phyloP scores from a whole-genome alignment of 2,888 invertebrate genomes.

The Eueremaeus valkanovi region DNA sequence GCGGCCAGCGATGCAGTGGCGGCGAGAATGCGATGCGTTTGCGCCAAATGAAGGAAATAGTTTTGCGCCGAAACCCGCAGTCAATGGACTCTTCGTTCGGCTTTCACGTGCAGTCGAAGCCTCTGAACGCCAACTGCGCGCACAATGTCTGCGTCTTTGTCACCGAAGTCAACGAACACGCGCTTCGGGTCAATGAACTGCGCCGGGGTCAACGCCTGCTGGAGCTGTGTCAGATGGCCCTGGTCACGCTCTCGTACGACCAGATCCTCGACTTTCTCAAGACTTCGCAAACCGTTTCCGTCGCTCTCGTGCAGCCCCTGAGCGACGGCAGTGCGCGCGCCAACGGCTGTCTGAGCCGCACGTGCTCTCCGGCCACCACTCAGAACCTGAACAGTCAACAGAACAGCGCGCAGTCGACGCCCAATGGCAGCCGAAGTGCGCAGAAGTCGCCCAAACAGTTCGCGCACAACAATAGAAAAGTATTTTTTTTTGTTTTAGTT shows the following conservation, averaged over 20 bases:
- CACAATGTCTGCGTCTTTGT: conserved; percentile 61
- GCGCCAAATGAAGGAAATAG: conserved; percentile 67
- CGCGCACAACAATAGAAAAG: no score
- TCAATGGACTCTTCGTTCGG: conserved; percentile 70
- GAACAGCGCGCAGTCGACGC: no score
- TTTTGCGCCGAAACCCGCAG: conserved; percentile 68
- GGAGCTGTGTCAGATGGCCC: conserved; percentile 84
- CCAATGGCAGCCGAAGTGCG: no score
- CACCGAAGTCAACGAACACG: conserved; percentile 49
- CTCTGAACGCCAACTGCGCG: conserved; percentile 79
- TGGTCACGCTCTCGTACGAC: conserved; percentile 81
- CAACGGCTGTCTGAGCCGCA: background rate
- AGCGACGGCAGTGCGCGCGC: conserved; percentile 64
- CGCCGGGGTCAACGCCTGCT: conserved; percentile 62
- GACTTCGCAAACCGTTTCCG: conserved; percentile 79
- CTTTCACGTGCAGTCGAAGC: conserved; percentile 76
- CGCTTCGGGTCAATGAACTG: background rate
- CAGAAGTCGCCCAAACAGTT: background rate
- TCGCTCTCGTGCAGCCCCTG: conserved; percentile 72
- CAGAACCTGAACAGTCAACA: no score
- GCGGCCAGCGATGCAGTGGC: no score
- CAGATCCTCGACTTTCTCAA: conserved; percentile 88
- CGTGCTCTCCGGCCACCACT: no score
- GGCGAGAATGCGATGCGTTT: no score
- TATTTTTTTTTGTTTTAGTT: no score